Conservation (phyloP, 2,797 vertebrate species). For the Chelidonichthys spinosus region DNA sequence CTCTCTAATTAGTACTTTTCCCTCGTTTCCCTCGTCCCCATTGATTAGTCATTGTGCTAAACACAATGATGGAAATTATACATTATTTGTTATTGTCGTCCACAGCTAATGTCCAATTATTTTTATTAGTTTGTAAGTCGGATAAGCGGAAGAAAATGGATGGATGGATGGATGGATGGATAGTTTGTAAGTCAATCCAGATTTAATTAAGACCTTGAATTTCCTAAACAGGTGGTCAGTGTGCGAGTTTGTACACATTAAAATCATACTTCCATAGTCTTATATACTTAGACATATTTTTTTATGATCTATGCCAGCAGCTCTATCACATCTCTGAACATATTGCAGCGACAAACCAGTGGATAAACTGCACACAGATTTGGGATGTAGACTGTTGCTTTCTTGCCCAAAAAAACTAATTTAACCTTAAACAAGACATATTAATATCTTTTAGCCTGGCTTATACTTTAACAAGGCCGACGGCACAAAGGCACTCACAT, state of each 20-base stretch:
- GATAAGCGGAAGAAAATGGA: too few relatives aligned
- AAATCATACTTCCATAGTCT: neutral
- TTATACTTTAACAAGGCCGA: too few relatives aligned
- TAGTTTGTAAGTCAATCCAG: constrained; percentile 45
- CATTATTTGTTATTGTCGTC: constrained; percentile 14
- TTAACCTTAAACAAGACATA: too few relatives aligned
- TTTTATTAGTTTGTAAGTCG: constrained; percentile 48
- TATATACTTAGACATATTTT: neutral
- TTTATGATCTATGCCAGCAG: too few relatives aligned
- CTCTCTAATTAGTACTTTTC: constrained; percentile 67
- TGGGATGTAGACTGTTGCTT: too few relatives aligned
- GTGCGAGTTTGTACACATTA: neutral
- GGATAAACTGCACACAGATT: too few relatives aligned
- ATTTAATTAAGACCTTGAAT: constrained; percentile 50
- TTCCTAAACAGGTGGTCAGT: neutral
- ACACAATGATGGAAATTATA: constrained; percentile 66
- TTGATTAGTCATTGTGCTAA: constrained; percentile 72
- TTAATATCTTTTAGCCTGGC: too few relatives aligned
- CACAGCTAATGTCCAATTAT: constrained; percentile 42
- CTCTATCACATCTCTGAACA: neutral
- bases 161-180: too few relatives aligned
- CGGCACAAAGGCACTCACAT: too few relatives aligned
- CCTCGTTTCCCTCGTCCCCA: constrained; percentile 40
- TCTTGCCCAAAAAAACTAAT: too few relatives aligned
- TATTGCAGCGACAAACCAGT: neutral